phyloP scores from a whole-genome alignment of 1,140 invertebrate genomes.

The Pseudoatta argentina region DNA sequence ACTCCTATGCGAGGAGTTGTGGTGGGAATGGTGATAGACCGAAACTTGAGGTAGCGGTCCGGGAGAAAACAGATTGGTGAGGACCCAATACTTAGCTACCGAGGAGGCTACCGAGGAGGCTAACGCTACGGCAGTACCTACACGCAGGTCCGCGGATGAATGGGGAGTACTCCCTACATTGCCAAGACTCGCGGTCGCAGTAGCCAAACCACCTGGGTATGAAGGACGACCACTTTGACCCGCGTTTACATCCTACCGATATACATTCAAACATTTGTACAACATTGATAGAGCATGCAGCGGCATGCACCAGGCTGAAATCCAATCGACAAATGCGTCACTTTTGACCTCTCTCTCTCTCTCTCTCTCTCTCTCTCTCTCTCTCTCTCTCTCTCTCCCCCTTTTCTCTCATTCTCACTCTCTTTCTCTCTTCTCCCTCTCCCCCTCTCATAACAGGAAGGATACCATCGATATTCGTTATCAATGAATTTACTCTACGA shows the following conservation, averaged over 20 bases:
- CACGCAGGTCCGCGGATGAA: constrained; percentile 85
- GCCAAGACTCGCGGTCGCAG: constrained; percentile 81
- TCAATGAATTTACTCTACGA: neutral
- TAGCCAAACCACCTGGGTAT: constrained; percentile 83
- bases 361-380: neutral
- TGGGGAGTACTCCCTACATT: constrained; percentile 84
- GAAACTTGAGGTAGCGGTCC: constrained; percentile 86
- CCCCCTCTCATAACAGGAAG: neutral
- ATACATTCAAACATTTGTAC: constrained; percentile 86
- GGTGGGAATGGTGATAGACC: constrained; percentile 84
- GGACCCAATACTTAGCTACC: constrained; percentile 87
- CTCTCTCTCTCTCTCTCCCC: neutral
- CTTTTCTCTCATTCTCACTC: neutral
- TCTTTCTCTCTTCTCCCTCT: neutral
- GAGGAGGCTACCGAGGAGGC: constrained; percentile 86
- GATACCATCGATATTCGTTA: constrained; percentile 28
- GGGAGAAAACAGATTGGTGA: constrained; percentile 87
- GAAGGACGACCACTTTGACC: constrained; percentile 85
- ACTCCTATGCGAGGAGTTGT: constrained; percentile 80
- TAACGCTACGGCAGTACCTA: constrained; percentile 86
- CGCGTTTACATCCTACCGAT: constrained; percentile 86
- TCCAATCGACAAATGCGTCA: constrained; percentile 81
- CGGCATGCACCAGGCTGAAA: constrained; percentile 80
- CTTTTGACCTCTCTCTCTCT: constrained; percentile 33
- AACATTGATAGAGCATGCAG: constrained; percentile 85